Evolutionary conservation across 2,113 vertebrate species (phyloP).

Genomic region (Xerus inauris): DNA sequence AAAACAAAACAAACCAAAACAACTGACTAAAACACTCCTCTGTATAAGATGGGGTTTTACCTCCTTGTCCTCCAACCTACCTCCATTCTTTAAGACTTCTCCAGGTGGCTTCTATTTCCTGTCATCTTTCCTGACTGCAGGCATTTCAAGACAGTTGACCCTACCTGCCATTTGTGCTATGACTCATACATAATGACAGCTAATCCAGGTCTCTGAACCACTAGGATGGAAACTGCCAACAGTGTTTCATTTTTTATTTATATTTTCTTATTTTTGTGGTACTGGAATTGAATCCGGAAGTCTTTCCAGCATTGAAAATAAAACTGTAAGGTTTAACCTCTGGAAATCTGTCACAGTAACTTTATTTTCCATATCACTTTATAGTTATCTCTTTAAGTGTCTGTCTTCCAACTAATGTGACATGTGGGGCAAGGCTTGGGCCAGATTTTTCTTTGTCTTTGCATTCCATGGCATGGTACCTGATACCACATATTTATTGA

Average conservation of each 20-base stretch:
- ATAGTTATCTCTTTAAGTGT: conserved; percentile 35
- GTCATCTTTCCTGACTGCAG: not conserved
- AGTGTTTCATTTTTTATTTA: not conserved
- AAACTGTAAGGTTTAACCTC: not conserved
- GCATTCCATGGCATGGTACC: not conserved
- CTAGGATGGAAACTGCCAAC: not conserved
- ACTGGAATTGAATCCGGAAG: not conserved
- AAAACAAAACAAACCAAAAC: no score
- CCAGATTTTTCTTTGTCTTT: not conserved
- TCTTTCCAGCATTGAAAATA: conserved; percentile 33
- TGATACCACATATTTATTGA: conserved; percentile 17
- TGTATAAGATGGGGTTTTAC: not conserved
- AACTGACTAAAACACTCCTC: no score
- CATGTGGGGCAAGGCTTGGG: not conserved
- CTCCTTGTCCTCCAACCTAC: not conserved
- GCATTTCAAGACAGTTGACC: not conserved
- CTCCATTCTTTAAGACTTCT: not conserved
- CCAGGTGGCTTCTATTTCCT: not conserved
- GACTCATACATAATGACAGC: not conserved
- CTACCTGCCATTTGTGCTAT: not conserved
- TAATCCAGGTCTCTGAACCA: not conserved
- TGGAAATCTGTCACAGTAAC: not conserved
- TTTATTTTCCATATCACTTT: not conserved
- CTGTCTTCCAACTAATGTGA: not conserved
- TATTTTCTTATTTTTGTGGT: no score